phyloP scores from a whole-genome alignment of 2,113 vertebrate genomes.

The Reinhardtius hippoglossoides region DNA sequence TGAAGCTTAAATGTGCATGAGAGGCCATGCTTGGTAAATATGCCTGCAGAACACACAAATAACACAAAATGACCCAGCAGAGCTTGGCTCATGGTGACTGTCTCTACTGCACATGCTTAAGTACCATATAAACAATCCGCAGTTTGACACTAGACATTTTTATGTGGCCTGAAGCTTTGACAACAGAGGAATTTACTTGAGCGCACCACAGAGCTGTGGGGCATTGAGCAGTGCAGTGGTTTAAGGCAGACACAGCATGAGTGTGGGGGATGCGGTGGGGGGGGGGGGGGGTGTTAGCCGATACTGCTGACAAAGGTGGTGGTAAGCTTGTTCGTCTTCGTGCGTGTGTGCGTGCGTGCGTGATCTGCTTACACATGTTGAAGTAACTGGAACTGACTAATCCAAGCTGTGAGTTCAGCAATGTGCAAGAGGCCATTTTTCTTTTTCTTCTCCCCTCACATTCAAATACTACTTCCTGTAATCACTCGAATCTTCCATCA shows the following conservation, averaged over 20 bases:
- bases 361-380: slow-evolving; percentile 34
- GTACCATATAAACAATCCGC: slow-evolving; percentile 47
- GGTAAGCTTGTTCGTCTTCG: slow-evolving; percentile 53
- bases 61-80: slow-evolving; percentile 16
- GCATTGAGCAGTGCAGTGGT: slow-evolving; percentile 55
- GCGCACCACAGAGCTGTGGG: slow-evolving; percentile 52
- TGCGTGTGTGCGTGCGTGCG: slow-evolving; percentile 19
- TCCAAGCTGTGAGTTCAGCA: slow-evolving; percentile 33
- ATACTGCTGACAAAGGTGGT: slow-evolving; percentile 72
- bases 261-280: slow-evolving; percentile 26
- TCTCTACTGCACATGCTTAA: slow-evolving; percentile 28
- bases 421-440: slow-evolving; percentile 10
- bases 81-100: neutral
- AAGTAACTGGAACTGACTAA: slow-evolving; percentile 45
- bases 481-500: slow-evolving; percentile 45
- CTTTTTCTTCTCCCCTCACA: slow-evolving; percentile 13
- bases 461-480: slow-evolving; percentile 46
- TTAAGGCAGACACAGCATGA: slow-evolving; percentile 61
- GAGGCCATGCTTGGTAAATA: slow-evolving; percentile 14
- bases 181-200: slow-evolving; percentile 55
- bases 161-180: slow-evolving; percentile 56
- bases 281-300: slow-evolving; percentile 35
- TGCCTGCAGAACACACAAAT: neutral
- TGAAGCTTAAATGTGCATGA: neutral
- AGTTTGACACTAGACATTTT: slow-evolving; percentile 45